A percentile compares a stretch with the other conserved stretches of the same genome.
Evolutionary conservation across 1,140 invertebrate species (phyloP).

Genomic region (Caenorhabditis remanei): DNA sequence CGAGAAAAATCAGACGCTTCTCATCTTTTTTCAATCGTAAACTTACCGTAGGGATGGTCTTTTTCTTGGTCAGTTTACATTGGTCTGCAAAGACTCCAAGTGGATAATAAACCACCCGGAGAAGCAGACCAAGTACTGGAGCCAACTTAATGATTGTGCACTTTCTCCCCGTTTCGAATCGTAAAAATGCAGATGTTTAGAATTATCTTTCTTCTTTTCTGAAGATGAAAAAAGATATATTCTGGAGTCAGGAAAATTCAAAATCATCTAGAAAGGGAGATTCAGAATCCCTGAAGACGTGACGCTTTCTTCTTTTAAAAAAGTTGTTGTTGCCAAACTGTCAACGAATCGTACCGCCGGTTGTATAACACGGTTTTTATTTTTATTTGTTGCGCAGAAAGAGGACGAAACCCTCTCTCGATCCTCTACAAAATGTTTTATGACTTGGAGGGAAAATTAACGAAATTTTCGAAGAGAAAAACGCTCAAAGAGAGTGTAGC

Average conservation of each 20-base stretch:
- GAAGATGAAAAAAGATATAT: background rate
- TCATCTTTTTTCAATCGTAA: too few species aligned
- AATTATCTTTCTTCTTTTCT: background rate
- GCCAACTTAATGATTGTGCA: conserved; percentile 42
- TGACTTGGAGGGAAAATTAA: conserved; percentile 7
- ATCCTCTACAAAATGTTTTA: background rate
- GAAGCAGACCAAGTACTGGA: background rate
- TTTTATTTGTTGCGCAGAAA: conserved; percentile 14
- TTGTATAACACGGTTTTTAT: conserved; percentile 53
- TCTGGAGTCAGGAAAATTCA: background rate
- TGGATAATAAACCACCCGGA: conserved; percentile 3
- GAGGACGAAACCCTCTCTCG: background rate
- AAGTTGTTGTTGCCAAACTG: background rate
- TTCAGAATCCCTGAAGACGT: too few species aligned
- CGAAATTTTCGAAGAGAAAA: background rate
- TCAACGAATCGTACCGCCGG: background rate
- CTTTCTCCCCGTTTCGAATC: background rate
- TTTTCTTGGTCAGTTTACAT: too few species aligned
- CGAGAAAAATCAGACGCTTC: background rate
- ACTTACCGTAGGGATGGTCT: too few species aligned
- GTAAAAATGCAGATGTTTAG: conserved; percentile 3
- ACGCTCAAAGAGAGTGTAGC: background rate
- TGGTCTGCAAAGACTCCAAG: background rate
- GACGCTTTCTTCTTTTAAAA: background rate
- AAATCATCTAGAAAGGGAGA: too few species aligned